Evolutionary conservation across 2,797 vertebrate species (phyloP), one percentile per base, ranked within the genome.

Genomic region (Acanthurus leucopareius): DNA sequence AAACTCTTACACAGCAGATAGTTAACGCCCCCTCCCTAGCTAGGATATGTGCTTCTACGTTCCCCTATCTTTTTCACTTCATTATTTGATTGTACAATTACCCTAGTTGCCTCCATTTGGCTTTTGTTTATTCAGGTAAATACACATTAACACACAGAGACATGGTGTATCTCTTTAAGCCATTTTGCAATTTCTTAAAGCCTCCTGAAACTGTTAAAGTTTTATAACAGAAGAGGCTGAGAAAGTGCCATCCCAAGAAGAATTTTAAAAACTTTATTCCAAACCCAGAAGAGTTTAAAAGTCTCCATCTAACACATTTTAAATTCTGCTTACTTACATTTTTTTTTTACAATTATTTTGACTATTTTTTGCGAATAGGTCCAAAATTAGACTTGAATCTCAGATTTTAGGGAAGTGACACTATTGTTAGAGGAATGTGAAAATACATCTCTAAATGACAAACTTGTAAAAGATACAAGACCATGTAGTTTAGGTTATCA

Each of bases 31-130:
- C 53, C 16, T 63, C 22, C 8, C 19, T 11, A 56, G 22, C 42
- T 58, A 38, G 10, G 20, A 32, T 54, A 32, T 2, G 40, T 38
- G 19, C 17, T 4, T 15, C 66, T 67, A 79, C 60, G 53, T 58
- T 71, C 28, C 15, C 47, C 79, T 56, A 42, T 86, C 68, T 67
- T 45, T 60, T 19, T 73, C 48, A 17, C 59, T 1, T 69, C 51
- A 58, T 73, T 57, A 62, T 83, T 69, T 81, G 20, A 81, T 83
- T 82, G 25, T 65, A 48, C 25, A 73, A 51, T 80, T 73, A n/a
- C 69, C 32, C 77, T 73, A 62, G 47, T 68, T 4, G 1, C 59
- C 38, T 60, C 63, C 35, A 58, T 75, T 65, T 20, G 61, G 49
- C 19, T 75, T 78, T 69, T 59, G 77, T 79, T 63, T 77, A 52